phyloP scores from a whole-genome alignment of 1,140 invertebrate species.

The Camponotus floridanus region DNA sequence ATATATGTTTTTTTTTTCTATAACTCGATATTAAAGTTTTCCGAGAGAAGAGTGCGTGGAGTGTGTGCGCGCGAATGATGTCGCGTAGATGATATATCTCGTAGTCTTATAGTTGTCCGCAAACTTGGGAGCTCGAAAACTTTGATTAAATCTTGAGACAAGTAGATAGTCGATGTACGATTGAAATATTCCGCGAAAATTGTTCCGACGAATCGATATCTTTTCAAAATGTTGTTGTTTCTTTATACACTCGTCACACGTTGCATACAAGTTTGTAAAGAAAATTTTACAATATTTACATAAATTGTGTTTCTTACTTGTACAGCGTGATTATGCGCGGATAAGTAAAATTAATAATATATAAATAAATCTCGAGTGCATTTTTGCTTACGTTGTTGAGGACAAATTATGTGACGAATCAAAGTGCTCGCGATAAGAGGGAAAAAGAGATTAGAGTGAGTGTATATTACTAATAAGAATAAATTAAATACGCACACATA shows the following conservation, averaged over 20 bases:
- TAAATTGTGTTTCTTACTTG: background rate
- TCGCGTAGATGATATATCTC: background rate
- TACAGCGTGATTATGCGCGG: background rate
- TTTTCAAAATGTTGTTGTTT: background rate
- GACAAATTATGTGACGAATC: slow-evolving; percentile 40
- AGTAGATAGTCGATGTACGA: background rate
- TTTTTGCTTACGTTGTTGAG: background rate
- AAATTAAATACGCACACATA: slow-evolving; percentile 6
- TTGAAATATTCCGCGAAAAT: slow-evolving; percentile 3
- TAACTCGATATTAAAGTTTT: background rate
- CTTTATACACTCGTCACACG: background rate
- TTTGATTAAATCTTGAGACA: background rate
- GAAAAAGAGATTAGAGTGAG: background rate
- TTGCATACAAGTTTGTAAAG: background rate
- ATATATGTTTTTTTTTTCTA: background rate
- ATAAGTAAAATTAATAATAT: background rate
- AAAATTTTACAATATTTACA: background rate
- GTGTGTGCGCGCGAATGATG: background rate
- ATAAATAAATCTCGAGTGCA: background rate
- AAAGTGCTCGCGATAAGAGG: background rate
- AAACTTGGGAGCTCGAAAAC: background rate
- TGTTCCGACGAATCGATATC: background rate
- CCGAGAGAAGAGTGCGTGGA: background rate
- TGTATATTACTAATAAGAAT: background rate
- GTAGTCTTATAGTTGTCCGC: too few relatives aligned